Conservation (phyloP, 2,113 vertebrate genomes). For the Indri indri region DNA sequence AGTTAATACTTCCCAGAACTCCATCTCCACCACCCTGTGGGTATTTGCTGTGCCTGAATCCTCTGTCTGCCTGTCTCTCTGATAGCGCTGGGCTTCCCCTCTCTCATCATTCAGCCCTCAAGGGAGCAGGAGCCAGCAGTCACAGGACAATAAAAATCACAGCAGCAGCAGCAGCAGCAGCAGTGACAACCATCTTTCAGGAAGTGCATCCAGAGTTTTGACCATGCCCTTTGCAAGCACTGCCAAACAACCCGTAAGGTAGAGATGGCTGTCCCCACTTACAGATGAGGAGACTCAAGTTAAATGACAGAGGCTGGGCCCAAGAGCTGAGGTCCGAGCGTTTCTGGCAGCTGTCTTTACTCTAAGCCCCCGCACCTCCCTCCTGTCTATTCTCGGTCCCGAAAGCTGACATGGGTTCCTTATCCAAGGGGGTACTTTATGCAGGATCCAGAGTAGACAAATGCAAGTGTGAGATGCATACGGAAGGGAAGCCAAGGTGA, state of each 20-base stretch:
- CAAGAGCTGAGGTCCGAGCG: not conserved
- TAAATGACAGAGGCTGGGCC: not conserved
- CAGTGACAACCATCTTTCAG: not conserved
- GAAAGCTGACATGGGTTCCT: not conserved
- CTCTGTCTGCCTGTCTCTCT: not conserved
- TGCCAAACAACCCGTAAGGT: not conserved
- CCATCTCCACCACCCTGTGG: too few relatives aligned
- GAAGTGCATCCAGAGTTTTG: not conserved
- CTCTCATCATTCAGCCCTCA: not conserved
- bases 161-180: not conserved
- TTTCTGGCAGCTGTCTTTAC: not conserved
- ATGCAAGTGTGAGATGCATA: not conserved
- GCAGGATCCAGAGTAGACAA: not conserved
- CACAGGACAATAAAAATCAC: not conserved
- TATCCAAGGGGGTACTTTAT: not conserved
- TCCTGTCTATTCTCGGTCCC: not conserved
- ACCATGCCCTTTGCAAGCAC: not conserved
- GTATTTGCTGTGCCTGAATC: not conserved
- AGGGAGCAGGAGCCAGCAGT: not conserved
- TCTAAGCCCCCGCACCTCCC: not conserved
- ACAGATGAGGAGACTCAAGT: not conserved
- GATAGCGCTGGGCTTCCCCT: not conserved
- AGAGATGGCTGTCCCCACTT: not conserved
- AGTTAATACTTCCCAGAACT: not conserved
- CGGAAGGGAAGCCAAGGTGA: not conserved